Percentiles rank a stretch among this genome's conserved stretches.
These are phyloP conservation scores for Trachythela sp. DNA, from an alignment of 64 coral and sea anemone genomes.

Conservation along the genomic window DNA sequence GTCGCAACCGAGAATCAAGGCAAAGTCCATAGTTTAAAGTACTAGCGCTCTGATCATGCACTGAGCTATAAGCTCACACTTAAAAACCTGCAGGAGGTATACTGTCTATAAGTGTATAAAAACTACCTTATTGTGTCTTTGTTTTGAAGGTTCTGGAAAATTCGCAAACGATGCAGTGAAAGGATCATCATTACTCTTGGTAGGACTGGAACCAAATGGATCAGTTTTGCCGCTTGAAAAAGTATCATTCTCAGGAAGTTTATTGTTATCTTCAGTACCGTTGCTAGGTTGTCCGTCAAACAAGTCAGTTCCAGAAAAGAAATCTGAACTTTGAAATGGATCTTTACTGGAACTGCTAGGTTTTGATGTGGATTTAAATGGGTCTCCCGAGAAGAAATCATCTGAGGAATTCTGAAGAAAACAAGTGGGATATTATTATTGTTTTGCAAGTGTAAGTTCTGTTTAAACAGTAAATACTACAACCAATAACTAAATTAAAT, in stretches of 20 bases:
- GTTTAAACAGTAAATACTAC: too few species aligned
- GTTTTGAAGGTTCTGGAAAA: background rate
- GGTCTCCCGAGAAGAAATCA: slow-evolving; percentile 7
- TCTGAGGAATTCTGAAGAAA: background rate
- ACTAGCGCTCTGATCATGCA: too few species aligned
- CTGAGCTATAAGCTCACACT: too few species aligned
- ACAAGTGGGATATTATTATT: background rate
- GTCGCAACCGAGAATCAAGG: too few species aligned
- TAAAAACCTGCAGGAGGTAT: too few species aligned
- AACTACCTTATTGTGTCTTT: slow-evolving; percentile 5
- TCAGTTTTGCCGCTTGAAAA: background rate
- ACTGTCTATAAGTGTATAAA: too few species aligned
- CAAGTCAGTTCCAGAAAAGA: background rate
- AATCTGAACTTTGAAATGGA: slow-evolving; percentile 17
- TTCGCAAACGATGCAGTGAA: slow-evolving; percentile 14
- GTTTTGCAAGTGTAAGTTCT: too few species aligned
- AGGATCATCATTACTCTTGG: background rate
- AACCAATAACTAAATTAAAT: too few species aligned
- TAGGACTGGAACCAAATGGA: background rate
- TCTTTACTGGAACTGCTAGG: background rate
- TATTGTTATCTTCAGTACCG: background rate
- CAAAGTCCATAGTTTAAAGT: too few species aligned
- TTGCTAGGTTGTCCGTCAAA: background rate
- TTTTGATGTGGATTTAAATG: slow-evolving; percentile 24
- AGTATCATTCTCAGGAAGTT: background rate